Evolutionary conservation across 2,113 vertebrate species (phyloP).

Genomic region (Daphoenositta chrysoptera): DNA sequence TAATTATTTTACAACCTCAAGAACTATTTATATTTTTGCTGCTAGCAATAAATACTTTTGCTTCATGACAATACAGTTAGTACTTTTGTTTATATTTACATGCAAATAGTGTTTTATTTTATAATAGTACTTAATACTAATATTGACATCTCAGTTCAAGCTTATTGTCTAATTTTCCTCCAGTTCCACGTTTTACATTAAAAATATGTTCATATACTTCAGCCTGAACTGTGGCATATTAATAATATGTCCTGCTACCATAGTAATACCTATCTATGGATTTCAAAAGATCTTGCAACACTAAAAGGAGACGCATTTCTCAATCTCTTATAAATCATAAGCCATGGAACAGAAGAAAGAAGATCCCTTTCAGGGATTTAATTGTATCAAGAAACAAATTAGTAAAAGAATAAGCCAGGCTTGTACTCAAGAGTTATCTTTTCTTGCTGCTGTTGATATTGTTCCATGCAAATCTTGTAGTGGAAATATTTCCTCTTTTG

Average conservation of each 20-base stretch:
- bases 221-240: background rate
- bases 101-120: background rate
- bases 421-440: background rate
- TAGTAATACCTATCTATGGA: background rate
- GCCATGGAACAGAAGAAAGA: background rate
- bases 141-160: background rate
- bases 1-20: background rate
- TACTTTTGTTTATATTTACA: background rate
- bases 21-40: background rate
- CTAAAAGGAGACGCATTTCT: background rate
- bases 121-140: background rate
- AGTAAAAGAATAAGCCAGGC: background rate
- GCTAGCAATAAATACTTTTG: background rate
- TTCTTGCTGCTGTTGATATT: background rate
- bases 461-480: background rate
- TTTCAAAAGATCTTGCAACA: constrained; percentile 13
- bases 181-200: background rate
- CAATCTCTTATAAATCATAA: constrained; percentile 8
- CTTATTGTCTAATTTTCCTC: constrained; percentile 1
- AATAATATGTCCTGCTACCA: background rate
- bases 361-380: background rate
- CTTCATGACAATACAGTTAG: background rate
- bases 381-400: constrained; percentile 20
- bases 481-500: background rate
- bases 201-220: background rate